Conservation (phyloP, 2,797 vertebrate species). For the Holocentrus rufus region DNA sequence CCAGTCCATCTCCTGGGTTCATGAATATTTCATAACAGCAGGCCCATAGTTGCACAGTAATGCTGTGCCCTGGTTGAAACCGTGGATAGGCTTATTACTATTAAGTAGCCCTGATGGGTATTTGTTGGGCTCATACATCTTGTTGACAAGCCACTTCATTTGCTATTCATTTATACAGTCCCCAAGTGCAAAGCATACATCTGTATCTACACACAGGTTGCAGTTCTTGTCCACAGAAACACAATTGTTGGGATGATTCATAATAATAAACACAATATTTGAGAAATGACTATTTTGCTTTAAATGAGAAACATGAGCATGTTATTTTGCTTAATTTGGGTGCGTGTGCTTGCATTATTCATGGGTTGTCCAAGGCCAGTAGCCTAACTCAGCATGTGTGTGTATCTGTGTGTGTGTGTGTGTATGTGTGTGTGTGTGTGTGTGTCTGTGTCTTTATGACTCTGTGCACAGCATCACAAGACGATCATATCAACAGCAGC, state of each 20-base stretch:
- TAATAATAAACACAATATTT: background rate
- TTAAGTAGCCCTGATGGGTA: conserved; percentile 27
- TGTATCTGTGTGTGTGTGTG: background rate
- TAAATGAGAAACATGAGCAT: background rate
- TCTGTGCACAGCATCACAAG: conserved; percentile 44
- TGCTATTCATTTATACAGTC: conserved; percentile 30
- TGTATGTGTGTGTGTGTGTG: background rate
- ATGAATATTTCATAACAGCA: conserved; percentile 60
- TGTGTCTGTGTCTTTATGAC: conserved; percentile 27
- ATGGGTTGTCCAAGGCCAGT: background rate
- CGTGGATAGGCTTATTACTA: conserved; percentile 27
- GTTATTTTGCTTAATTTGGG: background rate
- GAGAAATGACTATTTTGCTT: background rate
- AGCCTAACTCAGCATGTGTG: background rate
- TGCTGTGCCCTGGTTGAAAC: background rate
- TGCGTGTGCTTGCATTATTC: conserved; percentile 2
- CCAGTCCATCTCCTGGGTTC: conserved; percentile 43
- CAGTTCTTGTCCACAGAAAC: background rate
- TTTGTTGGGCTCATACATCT: conserved; percentile 33
- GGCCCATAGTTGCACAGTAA: conserved; percentile 13
- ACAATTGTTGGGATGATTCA: background rate
- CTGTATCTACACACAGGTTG: conserved; percentile 11
- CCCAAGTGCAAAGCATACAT: background rate
- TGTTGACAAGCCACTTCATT: conserved; percentile 30
- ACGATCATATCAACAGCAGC: conserved; percentile 28